These are phyloP conservation scores for Blastomussa wellsi DNA, from an alignment of 92 coral and sea anemone species.

Conservation along the genomic window DNA sequence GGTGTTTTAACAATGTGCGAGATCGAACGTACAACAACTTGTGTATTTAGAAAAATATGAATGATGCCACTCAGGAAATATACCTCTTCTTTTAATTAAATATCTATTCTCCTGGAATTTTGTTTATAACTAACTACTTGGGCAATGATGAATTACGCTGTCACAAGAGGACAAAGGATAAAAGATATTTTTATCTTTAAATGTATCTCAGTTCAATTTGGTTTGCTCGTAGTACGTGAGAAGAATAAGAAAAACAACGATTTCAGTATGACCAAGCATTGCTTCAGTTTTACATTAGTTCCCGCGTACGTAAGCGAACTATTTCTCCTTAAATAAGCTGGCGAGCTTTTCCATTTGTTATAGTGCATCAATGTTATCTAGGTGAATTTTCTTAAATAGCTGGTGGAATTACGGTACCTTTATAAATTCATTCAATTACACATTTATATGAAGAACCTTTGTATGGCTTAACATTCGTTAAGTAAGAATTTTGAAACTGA, in stretches of 20 bases:
- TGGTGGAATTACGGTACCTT: not conserved
- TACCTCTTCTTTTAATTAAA: slow-evolving; percentile 25
- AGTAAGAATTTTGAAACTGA: too few relatives aligned
- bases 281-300: not conserved
- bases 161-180: slow-evolving; percentile 9
- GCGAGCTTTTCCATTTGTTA: not conserved
- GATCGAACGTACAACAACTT: not conserved
- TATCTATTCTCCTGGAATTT: slow-evolving; percentile 10
- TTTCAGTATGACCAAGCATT: not conserved
- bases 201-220: not conserved
- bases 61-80: not conserved
- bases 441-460: too few relatives aligned
- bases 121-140: slow-evolving; percentile 15
- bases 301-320: not conserved
- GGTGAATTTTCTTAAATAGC: not conserved
- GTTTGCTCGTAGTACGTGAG: not conserved
- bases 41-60: slow-evolving; percentile 1
- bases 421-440: not conserved
- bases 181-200: not conserved
- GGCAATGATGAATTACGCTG: slow-evolving; percentile 16
- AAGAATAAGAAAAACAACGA: not conserved
- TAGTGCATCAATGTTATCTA: not conserved
- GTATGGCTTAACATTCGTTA: too few relatives aligned
- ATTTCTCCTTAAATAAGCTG: not conserved
- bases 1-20: not conserved